These are phyloP conservation scores for Synanthedon myopaeformis DNA, from an alignment of 2,888 invertebrate genomes.

Conservation along the genomic window DNA sequence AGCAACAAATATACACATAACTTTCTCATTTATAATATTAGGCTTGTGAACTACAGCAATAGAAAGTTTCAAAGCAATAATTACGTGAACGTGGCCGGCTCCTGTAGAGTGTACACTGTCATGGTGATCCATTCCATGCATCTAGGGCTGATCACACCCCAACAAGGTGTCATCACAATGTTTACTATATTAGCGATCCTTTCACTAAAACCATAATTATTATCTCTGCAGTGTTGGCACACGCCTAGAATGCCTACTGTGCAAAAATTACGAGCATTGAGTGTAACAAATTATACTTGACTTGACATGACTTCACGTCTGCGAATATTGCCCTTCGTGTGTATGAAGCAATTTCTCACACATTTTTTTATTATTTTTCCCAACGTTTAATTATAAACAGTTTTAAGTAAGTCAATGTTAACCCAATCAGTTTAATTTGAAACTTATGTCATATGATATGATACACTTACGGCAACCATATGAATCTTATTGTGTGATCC, in stretches of 20 bases:
- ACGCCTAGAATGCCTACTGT: no score
- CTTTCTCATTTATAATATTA: not conserved
- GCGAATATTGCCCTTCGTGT: no score
- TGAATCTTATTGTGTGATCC: conserved; percentile 47
- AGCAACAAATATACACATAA: not conserved
- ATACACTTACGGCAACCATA: conserved; percentile 53
- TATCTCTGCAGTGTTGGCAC: no score
- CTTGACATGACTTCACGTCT: no score
- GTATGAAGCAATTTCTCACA: no score
- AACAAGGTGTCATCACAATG: conserved; percentile 61
- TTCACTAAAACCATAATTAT: conserved; percentile 32
- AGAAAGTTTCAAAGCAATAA: conserved; percentile 3
- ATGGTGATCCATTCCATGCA: conserved; percentile 56
- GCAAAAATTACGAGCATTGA: no score
- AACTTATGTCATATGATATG: conserved; percentile 17
- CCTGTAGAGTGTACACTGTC: conserved; percentile 56
- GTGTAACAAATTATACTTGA: no score
- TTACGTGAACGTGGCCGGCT: conserved; percentile 62
- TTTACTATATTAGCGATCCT: conserved; percentile 55
- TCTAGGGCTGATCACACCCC: conserved; percentile 55
- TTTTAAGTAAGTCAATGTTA: no score
- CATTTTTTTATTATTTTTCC: no score
- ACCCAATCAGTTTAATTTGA: not conserved
- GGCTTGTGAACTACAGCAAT: not conserved
- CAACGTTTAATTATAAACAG: no score